Evolutionary conservation across 92 coral and sea anemone genomes (phyloP), one percentile per base, ranked within the genome.

Genomic region (Zoanthus sansibaricus): DNA sequence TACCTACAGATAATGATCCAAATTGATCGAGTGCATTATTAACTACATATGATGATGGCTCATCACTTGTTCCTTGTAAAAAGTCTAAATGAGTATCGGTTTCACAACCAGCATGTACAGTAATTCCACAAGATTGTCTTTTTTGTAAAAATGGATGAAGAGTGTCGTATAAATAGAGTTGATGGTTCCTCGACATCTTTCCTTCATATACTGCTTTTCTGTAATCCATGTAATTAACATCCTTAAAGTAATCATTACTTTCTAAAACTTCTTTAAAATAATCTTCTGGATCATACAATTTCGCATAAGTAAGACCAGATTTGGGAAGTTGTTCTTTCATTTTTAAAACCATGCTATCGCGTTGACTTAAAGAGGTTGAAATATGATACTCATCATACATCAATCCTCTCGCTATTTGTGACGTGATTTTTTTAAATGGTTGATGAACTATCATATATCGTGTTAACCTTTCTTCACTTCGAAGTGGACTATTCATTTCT

Each of bases 391-490:
- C 72, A 18, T 68, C 72, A 18, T 68, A 18, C 72, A n/a, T 18
- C 44, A 68, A 68, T n/a, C 72, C 72, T 18, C 33, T 68, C 33
- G 72, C 72, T 4, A 68, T 68, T n/a, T 68, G 72, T 5, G 72
- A 31, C 1, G 33, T 68, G 12, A 68, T 68, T 18, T 68, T 68
- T 68, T 68, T 68, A 18, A 68, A 68, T 11, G 72, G 72, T 68
- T 68, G 72, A 18, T 68, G 33, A 0, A 68, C 72, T n/a, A 68
- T n/a, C n/a, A 68, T 68, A n/a, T 68, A 68, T 4, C 72, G 72
- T 5, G 72, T 68, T 18, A 68, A 11, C 33, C 72, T 68, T n/a
- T 68, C 72, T n/a, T 68, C 72, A n/a, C 33, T 68, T 68, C 72
- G 72, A 14, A 68, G 72, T 18, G 72, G 72, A 18, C 72, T 68